Percentiles rank a stretch among this genome's conserved stretches.
These are phyloP conservation scores for Helostoma temminkii DNA, from an alignment of 2,797 vertebrate species.

Conservation along the genomic window DNA sequence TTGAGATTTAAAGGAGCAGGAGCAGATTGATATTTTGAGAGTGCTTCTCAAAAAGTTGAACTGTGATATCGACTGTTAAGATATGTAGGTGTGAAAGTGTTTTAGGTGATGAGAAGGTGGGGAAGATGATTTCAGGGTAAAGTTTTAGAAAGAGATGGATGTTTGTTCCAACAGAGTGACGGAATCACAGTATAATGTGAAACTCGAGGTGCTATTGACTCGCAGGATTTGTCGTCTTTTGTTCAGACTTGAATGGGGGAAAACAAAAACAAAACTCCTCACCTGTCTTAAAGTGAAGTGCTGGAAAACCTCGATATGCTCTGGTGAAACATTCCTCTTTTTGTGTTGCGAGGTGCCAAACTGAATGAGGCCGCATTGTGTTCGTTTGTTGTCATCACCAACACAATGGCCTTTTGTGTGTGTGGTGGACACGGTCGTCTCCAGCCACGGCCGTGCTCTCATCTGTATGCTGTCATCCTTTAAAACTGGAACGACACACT, in stretches of 20 bases:
- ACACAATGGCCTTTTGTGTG: conserved; percentile 75
- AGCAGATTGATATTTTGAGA: too few relatives aligned
- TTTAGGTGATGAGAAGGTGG: conserved; percentile 33
- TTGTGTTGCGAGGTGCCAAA: conserved; percentile 65
- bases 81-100: conserved; percentile 26
- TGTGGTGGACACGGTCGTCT: conserved; percentile 40
- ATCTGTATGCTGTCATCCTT: conserved; percentile 66
- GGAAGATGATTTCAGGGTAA: not conserved
- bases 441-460: conserved; percentile 60
- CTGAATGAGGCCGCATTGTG: conserved; percentile 59
- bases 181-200: conserved; percentile 30
- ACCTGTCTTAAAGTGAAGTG: conserved; percentile 20
- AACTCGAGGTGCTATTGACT: conserved; percentile 43
- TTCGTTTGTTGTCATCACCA: conserved; percentile 62
- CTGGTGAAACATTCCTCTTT: conserved; percentile 59
- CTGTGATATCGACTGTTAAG: conserved; percentile 4
- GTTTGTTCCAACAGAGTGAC: conserved; percentile 10
- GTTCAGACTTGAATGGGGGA: conserved; percentile 13
- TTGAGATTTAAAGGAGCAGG: conserved; percentile 7
- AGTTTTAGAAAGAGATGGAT: conserved; percentile 11
- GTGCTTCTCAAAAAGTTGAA: not conserved
- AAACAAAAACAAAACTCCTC: conserved; percentile 1
- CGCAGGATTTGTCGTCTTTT: conserved; percentile 29
- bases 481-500: conserved; percentile 58
- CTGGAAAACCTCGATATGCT: conserved; percentile 28